These are phyloP conservation scores for Hydrocynus forskahlii DNA, from an alignment of 2,797 vertebrate genomes.

Conservation along the genomic window DNA sequence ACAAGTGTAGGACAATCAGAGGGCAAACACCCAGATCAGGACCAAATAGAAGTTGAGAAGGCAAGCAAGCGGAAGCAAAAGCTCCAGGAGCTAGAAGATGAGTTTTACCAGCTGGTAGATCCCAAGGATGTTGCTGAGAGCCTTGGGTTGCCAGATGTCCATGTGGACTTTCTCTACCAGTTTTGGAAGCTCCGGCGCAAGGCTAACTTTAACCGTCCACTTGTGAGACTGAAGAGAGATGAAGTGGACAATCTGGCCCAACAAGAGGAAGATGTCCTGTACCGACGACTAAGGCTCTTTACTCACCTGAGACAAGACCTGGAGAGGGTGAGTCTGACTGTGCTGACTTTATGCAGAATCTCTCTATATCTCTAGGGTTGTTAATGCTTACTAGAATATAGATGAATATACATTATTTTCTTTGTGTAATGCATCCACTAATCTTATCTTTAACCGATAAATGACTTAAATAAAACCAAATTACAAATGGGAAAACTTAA, in stretches of 20 bases:
- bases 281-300: constrained; percentile 93
- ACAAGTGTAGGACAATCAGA: constrained; percentile 47
- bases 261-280: constrained; percentile 95
- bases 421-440: too few species aligned
- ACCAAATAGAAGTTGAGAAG: constrained; percentile 87
- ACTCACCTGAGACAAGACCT: constrained; percentile 95
- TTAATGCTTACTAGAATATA: not conserved
- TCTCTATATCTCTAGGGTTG: not conserved
- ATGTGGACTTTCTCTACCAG: constrained; percentile 95
- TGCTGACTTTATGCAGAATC: constrained; percentile 16
- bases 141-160: constrained; percentile 80
- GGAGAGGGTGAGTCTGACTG: constrained; percentile 87
- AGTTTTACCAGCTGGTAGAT: constrained; percentile 92
- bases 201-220: constrained; percentile 89
- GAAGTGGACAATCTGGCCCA: constrained; percentile 97
- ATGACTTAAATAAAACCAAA: too few species aligned
- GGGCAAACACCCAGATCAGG: constrained; percentile 70
- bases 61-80: constrained; percentile 93
- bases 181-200: constrained; percentile 98
- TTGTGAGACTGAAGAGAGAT: constrained; percentile 90
- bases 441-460: too few species aligned
- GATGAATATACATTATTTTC: too few species aligned
- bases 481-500: too few species aligned
- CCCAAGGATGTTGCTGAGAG: constrained; percentile 88
- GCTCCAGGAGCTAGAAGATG: constrained; percentile 93